Percentiles rank a stretch among this genome's conserved stretches.
Evolutionary conservation across 2,113 vertebrate genomes (phyloP).

Genomic region (Lampris incognitus): DNA sequence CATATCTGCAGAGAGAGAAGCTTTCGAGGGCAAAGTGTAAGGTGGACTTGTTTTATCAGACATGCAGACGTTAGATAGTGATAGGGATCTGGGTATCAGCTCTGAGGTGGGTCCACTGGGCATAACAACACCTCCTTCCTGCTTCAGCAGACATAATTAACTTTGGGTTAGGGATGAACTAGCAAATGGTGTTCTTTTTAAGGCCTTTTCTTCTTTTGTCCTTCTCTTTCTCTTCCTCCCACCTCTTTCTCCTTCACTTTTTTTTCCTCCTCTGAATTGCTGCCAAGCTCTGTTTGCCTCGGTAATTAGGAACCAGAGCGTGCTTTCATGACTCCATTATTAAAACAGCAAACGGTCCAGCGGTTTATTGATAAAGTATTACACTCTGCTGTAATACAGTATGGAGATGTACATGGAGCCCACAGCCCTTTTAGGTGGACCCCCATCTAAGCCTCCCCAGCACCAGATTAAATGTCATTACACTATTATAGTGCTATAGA

Average conservation of each 20-base stretch:
- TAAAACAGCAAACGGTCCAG: constrained; percentile 83
- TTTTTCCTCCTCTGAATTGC: constrained; percentile 67
- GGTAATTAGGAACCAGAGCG: constrained; percentile 81
- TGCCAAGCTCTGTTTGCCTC: constrained; percentile 80
- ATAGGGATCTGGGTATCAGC: constrained; percentile 60
- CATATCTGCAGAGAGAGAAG: constrained; percentile 18
- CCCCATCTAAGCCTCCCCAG: constrained; percentile 36
- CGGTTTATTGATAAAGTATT: constrained; percentile 86
- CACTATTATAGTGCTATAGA: constrained; percentile 71
- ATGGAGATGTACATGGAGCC: constrained; percentile 75
- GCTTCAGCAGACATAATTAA: constrained; percentile 69
- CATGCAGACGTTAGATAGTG: constrained; percentile 49
- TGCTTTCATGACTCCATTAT: constrained; percentile 84
- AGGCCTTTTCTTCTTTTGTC: constrained; percentile 51
- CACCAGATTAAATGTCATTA: constrained; percentile 77
- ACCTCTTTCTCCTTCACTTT: constrained; percentile 56
- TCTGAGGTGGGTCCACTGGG: constrained; percentile 63
- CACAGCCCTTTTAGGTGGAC: constrained; percentile 75
- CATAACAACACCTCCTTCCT: constrained; percentile 58
- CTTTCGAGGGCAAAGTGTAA: constrained; percentile 63
- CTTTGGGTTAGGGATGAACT: constrained; percentile 62
- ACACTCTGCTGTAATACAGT: constrained; percentile 73
- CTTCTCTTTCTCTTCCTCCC: constrained; percentile 42
- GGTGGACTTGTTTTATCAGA: constrained; percentile 60
- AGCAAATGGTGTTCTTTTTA: constrained; percentile 58